Evolutionary conservation across 2,113 vertebrate genomes (phyloP).

Genomic region (Oreochromis niloticus): DNA sequence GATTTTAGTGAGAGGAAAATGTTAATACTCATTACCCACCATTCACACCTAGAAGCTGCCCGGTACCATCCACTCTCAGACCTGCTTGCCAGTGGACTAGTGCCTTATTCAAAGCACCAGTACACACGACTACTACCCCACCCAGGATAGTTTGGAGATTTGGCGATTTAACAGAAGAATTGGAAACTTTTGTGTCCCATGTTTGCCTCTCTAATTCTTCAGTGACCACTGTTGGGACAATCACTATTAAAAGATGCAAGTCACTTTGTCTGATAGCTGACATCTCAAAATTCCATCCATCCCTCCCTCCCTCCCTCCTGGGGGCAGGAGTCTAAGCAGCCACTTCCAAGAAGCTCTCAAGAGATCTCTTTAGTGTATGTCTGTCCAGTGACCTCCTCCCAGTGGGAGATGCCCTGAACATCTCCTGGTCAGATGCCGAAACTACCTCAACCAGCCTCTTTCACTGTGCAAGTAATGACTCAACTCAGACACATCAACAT

Average conservation of each 20-base stretch:
- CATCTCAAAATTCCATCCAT: not conserved
- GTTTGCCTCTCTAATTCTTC: not conserved
- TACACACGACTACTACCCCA: not conserved
- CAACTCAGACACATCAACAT: not conserved
- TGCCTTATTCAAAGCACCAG: not conserved
- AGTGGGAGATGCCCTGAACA: not conserved
- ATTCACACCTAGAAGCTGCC: not conserved
- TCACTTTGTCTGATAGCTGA: not conserved
- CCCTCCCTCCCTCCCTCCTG: accelerated
- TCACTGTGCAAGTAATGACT: not conserved
- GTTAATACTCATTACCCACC: not conserved
- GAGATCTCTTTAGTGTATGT: not conserved
- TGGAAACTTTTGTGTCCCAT: not conserved
- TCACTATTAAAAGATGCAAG: not conserved
- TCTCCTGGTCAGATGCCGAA: not conserved
- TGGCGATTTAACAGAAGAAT: not conserved
- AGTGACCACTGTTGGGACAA: not conserved
- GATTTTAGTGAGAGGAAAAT: not conserved
- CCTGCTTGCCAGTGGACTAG: not conserved
- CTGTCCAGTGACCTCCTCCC: not conserved
- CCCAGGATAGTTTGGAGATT: not conserved
- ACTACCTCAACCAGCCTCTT: not conserved
- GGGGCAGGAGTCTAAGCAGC: not conserved
- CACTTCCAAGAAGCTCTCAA: not conserved
- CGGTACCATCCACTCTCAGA: not conserved